phyloP scores from a whole-genome alignment of 1,140 invertebrate species.

The Drosophila varians region DNA sequence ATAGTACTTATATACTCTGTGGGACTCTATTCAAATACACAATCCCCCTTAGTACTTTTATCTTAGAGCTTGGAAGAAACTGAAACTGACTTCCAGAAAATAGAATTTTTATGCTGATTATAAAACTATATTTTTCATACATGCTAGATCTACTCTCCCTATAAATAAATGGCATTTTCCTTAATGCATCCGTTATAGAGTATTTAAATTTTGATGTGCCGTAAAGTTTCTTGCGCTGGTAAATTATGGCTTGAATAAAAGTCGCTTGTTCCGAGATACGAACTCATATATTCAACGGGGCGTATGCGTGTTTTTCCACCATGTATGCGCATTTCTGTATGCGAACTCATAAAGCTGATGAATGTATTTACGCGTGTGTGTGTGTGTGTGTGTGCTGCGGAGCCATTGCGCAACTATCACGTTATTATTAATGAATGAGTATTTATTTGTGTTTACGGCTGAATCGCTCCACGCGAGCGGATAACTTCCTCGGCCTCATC shows the following conservation, averaged over 20 bases:
- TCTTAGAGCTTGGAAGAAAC: not conserved
- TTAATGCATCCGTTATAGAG: slow-evolving; percentile 17
- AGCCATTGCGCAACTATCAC: slow-evolving; percentile 67
- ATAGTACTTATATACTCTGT: not conserved
- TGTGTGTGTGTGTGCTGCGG: slow-evolving; percentile 18
- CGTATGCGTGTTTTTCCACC: not conserved
- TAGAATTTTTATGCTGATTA: not conserved
- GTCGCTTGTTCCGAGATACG: slow-evolving; percentile 40
- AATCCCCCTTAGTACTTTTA: not conserved
- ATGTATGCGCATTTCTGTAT: slow-evolving; percentile 8
- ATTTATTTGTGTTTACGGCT: slow-evolving; percentile 78
- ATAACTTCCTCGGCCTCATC: slow-evolving; percentile 13
- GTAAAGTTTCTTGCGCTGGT: slow-evolving; percentile 43
- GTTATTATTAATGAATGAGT: slow-evolving; percentile 82
- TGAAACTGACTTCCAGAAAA: not conserved
- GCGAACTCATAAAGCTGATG: slow-evolving; percentile 14
- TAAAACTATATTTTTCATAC: not conserved
- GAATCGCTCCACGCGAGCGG: slow-evolving; percentile 44
- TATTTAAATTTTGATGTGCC: slow-evolving; percentile 32
- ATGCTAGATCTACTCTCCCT: not conserved
- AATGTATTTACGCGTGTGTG: slow-evolving; percentile 17
- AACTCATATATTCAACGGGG: not conserved
- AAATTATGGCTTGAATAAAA: slow-evolving; percentile 71
- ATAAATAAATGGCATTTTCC: not conserved
- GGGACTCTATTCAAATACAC: not conserved